Evolutionary conservation across 2,797 vertebrate species (phyloP), one percentile per base, ranked within the genome.

Genomic region (Poecilia gillii): DNA sequence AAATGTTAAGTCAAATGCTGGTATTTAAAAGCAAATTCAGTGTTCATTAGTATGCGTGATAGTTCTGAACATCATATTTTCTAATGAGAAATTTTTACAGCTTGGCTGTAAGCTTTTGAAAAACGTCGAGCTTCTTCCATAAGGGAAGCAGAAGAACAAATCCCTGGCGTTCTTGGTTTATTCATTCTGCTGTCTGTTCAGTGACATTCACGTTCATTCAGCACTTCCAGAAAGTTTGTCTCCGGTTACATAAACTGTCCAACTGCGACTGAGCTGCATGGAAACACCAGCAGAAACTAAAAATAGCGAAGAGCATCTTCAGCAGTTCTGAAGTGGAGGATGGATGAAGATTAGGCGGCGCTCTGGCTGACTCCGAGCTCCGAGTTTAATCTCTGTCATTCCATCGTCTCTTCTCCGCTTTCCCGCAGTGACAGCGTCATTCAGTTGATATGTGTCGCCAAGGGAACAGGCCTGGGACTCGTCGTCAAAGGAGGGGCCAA

Each of bases 401-500:
- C 75, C n/a, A 5, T 46, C 8, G 25, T 18, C 75, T 68, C 57
- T 53, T 72, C 20, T 20, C 53, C 3, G 75, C 4, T 74, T 33
- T 39, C 68, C 88, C 62, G 4, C 91, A 98, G 97, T 75, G 95
- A 98, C 85, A 96, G 95, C 76, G 92, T 95, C 55, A 97, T 99
- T 94, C 98, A 97, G 93, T 92, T 98, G 89, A 98, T 99, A 86
- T 97, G 96, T 72, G 90, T 99, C 84, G 92, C 96, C 92, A 98
- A 96, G 95, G 96, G 93, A 94, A 95, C 96, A 11, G 96, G 95
- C 70, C 94, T 98, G 13, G 98, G 98, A 75, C 94, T 99, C 86
- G 94, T 96, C 92, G 94, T 99, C 81, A 92, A 96, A 72, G 97
- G 97, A 77, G 98, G 98, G 80, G 96, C 97, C 81, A 97, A 98